Evolutionary conservation across 1,140 invertebrate species (phyloP).

Genomic region (Paramacrobiotus metropolitanus): DNA sequence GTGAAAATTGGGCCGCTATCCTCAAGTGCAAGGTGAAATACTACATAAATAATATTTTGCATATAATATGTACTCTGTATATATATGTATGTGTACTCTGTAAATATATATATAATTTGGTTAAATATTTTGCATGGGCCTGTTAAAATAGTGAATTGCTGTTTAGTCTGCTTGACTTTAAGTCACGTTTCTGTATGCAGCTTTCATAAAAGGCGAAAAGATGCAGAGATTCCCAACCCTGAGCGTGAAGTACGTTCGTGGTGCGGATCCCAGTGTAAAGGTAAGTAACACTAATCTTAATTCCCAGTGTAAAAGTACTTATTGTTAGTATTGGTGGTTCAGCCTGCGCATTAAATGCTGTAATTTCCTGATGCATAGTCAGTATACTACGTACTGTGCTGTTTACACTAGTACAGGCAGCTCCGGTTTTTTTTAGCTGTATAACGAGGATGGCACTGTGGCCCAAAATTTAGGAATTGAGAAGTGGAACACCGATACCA

Average conservation of each 20-base stretch:
- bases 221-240: conserved; percentile 64
- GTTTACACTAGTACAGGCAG: no score
- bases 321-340: no score
- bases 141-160: conserved; percentile 4
- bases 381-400: no score
- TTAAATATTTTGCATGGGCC: background rate
- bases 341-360: no score
- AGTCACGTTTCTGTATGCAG: conserved; percentile 23
- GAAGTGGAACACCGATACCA: conserved; percentile 87
- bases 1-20: conserved; percentile 81
- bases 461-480: conserved; percentile 58
- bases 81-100: no score
- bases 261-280: conserved; percentile 77
- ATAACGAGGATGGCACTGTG: conserved; percentile 14
- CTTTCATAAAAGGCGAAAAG: conserved; percentile 68
- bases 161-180: no score
- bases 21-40: conserved; percentile 60
- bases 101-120: no score
- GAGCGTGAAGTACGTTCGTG: conserved; percentile 62
- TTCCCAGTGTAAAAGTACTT: no score
- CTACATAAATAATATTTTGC: conserved; percentile 9
- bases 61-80: no score
- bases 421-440: no score
- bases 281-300: no score
- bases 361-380: no score